Evolutionary conservation across 2,797 vertebrate genomes (phyloP).

Genomic region (Buceros bicornis): DNA sequence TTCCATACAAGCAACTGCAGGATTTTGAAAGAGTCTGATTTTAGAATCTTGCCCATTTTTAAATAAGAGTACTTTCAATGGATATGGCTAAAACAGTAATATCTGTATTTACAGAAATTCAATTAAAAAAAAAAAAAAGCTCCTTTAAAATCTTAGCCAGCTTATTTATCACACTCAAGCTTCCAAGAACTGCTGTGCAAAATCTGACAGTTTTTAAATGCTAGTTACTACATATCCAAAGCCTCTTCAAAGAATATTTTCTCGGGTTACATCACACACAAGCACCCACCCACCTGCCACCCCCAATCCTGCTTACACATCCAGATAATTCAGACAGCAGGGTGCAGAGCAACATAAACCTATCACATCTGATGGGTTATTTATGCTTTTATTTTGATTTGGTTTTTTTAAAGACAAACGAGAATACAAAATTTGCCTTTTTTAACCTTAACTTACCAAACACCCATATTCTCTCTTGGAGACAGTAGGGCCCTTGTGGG

Average conservation of each 20-base stretch:
- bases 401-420: background rate
- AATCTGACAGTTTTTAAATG: conserved; percentile 38
- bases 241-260: background rate
- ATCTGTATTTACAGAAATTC: background rate
- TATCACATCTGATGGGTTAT: background rate
- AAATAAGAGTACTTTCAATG: background rate
- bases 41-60: background rate
- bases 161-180: conserved; percentile 9
- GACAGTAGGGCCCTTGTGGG: background rate
- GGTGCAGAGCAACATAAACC: background rate
- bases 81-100: background rate
- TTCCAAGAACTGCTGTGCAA: conserved; percentile 1
- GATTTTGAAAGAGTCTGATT: background rate
- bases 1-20: background rate
- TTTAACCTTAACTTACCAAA: background rate
- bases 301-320: background rate
- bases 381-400: background rate
- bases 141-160: background rate
- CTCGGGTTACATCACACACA: background rate
- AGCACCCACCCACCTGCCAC: background rate
- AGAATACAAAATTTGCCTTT: background rate
- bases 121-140: background rate
- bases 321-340: background rate
- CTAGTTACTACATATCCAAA: conserved; percentile 11
- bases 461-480: background rate